A percentile compares a stretch with the other conserved stretches of the same genome.
Evolutionary conservation across 2,888 invertebrate species (phyloP).

Genomic region (Agapetus fuscipes): DNA sequence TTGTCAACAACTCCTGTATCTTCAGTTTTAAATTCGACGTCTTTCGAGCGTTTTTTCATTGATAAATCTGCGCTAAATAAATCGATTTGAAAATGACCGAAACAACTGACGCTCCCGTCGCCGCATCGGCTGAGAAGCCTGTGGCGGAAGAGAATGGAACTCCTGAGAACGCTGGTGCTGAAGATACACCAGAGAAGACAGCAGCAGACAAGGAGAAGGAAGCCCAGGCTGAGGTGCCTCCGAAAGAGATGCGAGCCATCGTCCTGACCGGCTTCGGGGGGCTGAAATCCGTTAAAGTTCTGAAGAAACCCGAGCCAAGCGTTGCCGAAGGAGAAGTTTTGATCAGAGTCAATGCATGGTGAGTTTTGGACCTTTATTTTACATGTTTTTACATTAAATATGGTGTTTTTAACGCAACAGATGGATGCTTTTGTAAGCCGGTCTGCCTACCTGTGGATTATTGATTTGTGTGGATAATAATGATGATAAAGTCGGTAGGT

Average conservation of each 20-base stretch:
- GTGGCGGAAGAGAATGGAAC: conserved; percentile 42
- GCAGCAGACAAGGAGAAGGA: conserved; percentile 40
- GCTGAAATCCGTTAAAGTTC: conserved; percentile 73
- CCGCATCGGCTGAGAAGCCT: conserved; percentile 29
- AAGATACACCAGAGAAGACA: conserved; percentile 44
- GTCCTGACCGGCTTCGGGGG: conserved; percentile 81
- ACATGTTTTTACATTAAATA: neutral
- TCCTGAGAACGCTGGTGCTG: conserved; percentile 36
- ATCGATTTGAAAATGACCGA: conserved; percentile 46
- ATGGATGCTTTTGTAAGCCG: neutral
- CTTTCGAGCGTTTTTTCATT: too few species aligned
- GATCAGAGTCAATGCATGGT: conserved; percentile 81
- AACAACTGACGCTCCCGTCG: conserved; percentile 41
- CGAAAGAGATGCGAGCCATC: conserved; percentile 78
- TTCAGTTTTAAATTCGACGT: too few species aligned
- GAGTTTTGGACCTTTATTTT: conserved; percentile 34
- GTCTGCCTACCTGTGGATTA: too few species aligned
- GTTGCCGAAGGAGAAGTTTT: conserved; percentile 66
- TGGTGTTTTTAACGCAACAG: neutral
- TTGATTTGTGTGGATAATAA: too few species aligned
- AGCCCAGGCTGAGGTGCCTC: conserved; percentile 45
- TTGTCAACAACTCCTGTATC: too few species aligned
- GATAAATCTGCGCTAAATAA: too few species aligned
- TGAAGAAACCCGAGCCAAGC: conserved; percentile 69
- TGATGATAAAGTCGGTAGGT: too few species aligned